A percentile compares a stretch with the other conserved stretches of the same genome.
Evolutionary conservation across 2,113 vertebrate species (phyloP).

Genomic region (Rhynchomys soricoides): DNA sequence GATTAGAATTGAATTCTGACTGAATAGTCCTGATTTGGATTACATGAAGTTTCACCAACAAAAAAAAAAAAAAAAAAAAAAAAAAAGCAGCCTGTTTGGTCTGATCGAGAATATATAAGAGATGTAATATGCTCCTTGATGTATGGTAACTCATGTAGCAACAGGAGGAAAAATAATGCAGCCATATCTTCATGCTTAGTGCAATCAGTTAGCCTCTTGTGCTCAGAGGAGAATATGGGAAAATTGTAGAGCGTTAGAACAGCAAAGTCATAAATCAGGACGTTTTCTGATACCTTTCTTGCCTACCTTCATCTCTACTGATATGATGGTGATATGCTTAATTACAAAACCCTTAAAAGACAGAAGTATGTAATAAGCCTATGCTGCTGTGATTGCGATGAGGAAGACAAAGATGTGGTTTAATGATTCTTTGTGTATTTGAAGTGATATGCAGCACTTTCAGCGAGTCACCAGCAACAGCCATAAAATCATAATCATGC

Average conservation of each 20-base stretch:
- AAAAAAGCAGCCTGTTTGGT: not conserved
- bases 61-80: too few relatives aligned
- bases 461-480: too few relatives aligned
- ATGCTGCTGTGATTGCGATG: not conserved
- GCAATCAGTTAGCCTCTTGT: not conserved
- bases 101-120: not conserved
- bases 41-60: too few relatives aligned
- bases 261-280: not conserved
- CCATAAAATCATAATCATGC: too few relatives aligned
- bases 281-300: not conserved
- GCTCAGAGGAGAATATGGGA: not conserved
- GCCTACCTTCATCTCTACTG: not conserved
- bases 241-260: not conserved
- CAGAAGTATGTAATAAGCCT: not conserved
- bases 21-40: not conserved
- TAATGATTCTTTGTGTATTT: not conserved
- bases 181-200: not conserved
- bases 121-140: not conserved
- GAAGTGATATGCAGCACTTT: not conserved
- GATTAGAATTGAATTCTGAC: not conserved
- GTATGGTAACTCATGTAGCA: not conserved
- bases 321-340: not conserved
- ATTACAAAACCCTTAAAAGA: not conserved
- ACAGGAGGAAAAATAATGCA: conserved; percentile 5
- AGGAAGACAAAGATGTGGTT: not conserved